Base-by-base conservation (phyloP, 2,797 vertebrate genomes). In the Botia kubotai region DNA sequence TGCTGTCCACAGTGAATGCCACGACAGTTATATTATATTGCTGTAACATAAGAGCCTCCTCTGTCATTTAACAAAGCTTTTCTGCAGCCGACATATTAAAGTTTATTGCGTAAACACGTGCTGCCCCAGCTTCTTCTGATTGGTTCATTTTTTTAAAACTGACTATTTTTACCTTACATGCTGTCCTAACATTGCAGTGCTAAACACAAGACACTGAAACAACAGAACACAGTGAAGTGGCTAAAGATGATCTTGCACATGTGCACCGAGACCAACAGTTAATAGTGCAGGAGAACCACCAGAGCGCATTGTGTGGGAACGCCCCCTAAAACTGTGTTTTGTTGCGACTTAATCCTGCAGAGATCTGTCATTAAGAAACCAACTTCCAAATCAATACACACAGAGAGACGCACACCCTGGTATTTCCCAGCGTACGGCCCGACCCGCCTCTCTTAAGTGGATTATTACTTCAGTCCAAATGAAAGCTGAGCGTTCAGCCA, bases 401-500 rank as follows among this genome's bases (percentile, higher is more conserved):
- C 77, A 43, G n/a, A 66, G 33, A 62, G 58, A 66, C 13, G 0
- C 10, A 70, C 63, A 71, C 33, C 17, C 39, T 60, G 48, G 65
- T 66, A 73, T 83, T 78, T 68, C 55, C 55, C 70, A 43, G 46
- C 29, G 69, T 67, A 14, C 43, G 17, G 23, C 50, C 68, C 26
- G 26, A 67, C 66, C 55, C 70, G 55, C 63, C 60, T 77, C 50
- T 79, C 70, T 26, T 86, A 83, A 85, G 63, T 87, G 82, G 83
- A 85, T 85, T 88, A 84, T 80, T 78, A 70, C 43, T 77, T 19
- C 21, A 52, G 72, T 78, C 67, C 72, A 75, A 77, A 80, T 71
- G 73, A 84, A 75, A 78, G 57, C 81, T 74, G 79, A 85, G 63
- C n/a, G 21, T 78, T 82, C 81, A 83, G 75, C n/a, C 84, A 83